Evolutionary conservation across 1,140 invertebrate genomes (phyloP), one percentile per base, ranked within the genome.

Genomic region (Lepidostoma basale): DNA sequence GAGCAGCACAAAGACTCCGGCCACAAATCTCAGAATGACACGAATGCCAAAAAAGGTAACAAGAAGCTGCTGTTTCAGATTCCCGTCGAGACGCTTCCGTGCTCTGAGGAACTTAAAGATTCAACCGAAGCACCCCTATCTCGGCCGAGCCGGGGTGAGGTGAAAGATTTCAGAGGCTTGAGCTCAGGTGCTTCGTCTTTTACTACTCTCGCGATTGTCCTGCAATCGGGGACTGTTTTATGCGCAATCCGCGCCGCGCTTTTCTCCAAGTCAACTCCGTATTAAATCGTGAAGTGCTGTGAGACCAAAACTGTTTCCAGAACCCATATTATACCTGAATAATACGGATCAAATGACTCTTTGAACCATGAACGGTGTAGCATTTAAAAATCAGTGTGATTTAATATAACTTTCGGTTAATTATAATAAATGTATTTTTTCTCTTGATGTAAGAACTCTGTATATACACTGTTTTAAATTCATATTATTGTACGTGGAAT

Each of bases 1-100:
- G 70, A 72, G 10, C 40, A 58, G 3, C 67, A 69, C 14, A 69
- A 73, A 60, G 71, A 73, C 22, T 33, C 16, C 16, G 9, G 25
- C 23, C 10, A 44, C 5, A 44, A 36, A n/a, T 39, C 44, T 16
- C 16, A 62, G 5, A 69, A 72, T 58, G 58, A 73, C 26, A 67
- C 67, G 1, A 16, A 22, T 16, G 8, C 25, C 12, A 73, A 68
- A 30, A 70, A 59, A 6, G 68, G 62, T 9, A 39, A 36, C 18
- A 60, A 64, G 22, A 73, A 70, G 45, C 65, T 36, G 8, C 73
- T 88, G n/a, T 84, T 86, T 49, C 79, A 85, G 18, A 76, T 88
- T 47, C 85, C 86, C 49, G 74, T 78, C 0, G 84, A 87, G 14
- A 79, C 83, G 25, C 73, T 88, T 58, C 87, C 87, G 0, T 88